Percentiles rank a stretch among this genome's conserved stretches.
phyloP scores from a whole-genome alignment of 2,797 vertebrate species.

The Platyrinchus mystaceus region DNA sequence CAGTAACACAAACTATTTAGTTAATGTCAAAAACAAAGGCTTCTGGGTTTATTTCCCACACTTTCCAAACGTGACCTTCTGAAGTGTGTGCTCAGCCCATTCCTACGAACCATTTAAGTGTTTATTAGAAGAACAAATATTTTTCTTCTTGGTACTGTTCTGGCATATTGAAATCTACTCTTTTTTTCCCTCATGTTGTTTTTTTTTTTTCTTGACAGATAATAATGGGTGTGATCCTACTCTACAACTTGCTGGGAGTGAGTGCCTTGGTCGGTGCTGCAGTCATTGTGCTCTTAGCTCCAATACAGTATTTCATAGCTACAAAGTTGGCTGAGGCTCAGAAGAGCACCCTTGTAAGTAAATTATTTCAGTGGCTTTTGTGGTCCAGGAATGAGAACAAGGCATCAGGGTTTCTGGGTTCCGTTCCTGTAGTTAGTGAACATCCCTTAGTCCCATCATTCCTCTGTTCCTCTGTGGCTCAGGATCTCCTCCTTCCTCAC shows the following conservation, averaged over 20 bases:
- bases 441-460: accelerated
- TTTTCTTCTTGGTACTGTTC: background rate
- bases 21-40: background rate
- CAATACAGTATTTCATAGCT: conserved; percentile 95
- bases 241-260: conserved; percentile 85
- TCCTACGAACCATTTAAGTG: background rate
- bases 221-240: conserved; percentile 96
- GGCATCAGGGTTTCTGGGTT: background rate
- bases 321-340: conserved; percentile 95
- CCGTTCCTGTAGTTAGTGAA: background rate
- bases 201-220: conserved; percentile 78
- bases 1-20: background rate
- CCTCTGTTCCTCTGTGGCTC: background rate
- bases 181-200: background rate
- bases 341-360: conserved; percentile 92
- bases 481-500: background rate
- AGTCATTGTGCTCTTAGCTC: conserved; percentile 92
- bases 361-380: background rate
- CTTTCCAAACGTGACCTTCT: background rate
- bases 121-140: background rate
- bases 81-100: background rate
- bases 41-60: conserved; percentile 27
- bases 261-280: conserved; percentile 91
- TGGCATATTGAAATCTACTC: background rate
- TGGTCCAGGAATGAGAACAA: background rate